Base-by-base conservation (phyloP, 2,797 vertebrate genomes). In the Okamejei kenojei region DNA sequence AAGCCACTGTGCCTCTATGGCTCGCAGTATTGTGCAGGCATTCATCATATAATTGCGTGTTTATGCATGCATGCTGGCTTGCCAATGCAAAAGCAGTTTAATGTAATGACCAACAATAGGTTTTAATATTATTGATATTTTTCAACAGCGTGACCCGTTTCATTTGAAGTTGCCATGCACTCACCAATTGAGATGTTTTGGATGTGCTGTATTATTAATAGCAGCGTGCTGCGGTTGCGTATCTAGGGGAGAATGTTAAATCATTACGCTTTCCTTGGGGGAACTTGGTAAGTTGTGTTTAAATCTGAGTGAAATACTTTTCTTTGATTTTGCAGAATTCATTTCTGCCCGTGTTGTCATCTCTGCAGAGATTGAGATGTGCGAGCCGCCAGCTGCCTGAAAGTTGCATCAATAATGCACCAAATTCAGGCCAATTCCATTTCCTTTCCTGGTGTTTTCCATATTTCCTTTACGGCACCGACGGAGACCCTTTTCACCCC, bases 111-210 rank as follows among this genome's bases (percentile, higher is more conserved):
- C 63, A 29, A 68, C n/a, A 35, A 21, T 88, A 7, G 61, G 65
- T 68, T 88, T n/a, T 68, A 68, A 32, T 88, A 65, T n/a, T 35
- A 68, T 88, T 65, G 84, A 88, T 68, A 65, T 84, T 38, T 79
- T 79, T 35, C 35, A 79, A 79, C 32, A 5, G 32, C 35, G 2
- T 79, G n/a, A 86, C 29, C 32, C 17, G 32, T 88, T 32, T 7
- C 32, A 32, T 35, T 65, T 35, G 7, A 68, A 65, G 7, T 88
- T 88, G 29, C 13, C 35, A 13, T 68, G 32, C 32, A 88, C 45
- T 45, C 32, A 7, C 61, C n/a, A 61, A 86, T 35, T 65, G 32
- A 63, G 17, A 21, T 68, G n/a, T 21, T 68, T 65, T 88, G 32
- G 45, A 88, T 35, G 35, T 65, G 65, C 15, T 86, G n/a, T 65